A percentile compares a stretch with the other conserved stretches of the same genome.
Evolutionary conservation across 1,140 invertebrate species (phyloP).

Genomic region (Polypedilum pembai): DNA sequence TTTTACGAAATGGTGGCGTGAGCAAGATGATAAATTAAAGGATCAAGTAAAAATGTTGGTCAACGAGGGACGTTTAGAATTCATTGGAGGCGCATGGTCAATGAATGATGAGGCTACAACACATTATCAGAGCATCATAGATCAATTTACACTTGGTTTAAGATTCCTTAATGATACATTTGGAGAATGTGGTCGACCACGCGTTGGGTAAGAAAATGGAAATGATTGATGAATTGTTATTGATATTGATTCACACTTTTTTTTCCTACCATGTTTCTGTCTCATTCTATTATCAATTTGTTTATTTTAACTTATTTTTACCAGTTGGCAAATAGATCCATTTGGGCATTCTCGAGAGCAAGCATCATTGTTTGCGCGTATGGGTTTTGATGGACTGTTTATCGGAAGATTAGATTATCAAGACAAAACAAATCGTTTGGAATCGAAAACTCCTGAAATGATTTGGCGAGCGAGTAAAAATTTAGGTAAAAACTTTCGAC

Average conservation of each 20-base stretch:
- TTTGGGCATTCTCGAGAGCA: constrained; percentile 82
- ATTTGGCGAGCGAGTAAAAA: constrained; percentile 73
- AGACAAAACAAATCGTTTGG: constrained; percentile 62
- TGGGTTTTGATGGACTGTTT: constrained; percentile 82
- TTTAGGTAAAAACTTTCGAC: constrained; percentile 45
- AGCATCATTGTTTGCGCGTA: constrained; percentile 74
- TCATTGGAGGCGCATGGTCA: constrained; percentile 78
- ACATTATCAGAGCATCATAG: constrained; percentile 89
- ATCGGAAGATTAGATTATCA: constrained; percentile 82
- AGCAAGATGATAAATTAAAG: constrained; percentile 56
- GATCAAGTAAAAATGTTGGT: constrained; percentile 55
- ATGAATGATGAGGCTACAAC: constrained; percentile 92
- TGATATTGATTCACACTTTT: background rate
- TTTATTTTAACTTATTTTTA: too few species aligned
- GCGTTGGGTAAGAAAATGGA: constrained; percentile 48
- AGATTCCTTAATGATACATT: constrained; percentile 76
- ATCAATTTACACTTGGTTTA: constrained; percentile 80
- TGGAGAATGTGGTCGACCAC: constrained; percentile 70
- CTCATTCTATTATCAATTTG: too few species aligned
- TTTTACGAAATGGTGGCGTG: constrained; percentile 86
- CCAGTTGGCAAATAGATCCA: constrained; percentile 85
- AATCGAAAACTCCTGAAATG: constrained; percentile 67
- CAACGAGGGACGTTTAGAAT: constrained; percentile 71
- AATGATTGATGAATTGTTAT: background rate
- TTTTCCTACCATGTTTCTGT: too few species aligned